Evolutionary conservation across 1,140 invertebrate species (phyloP), one percentile per base, ranked within the genome.

Genomic region (Pogonomyrmex californicus): DNA sequence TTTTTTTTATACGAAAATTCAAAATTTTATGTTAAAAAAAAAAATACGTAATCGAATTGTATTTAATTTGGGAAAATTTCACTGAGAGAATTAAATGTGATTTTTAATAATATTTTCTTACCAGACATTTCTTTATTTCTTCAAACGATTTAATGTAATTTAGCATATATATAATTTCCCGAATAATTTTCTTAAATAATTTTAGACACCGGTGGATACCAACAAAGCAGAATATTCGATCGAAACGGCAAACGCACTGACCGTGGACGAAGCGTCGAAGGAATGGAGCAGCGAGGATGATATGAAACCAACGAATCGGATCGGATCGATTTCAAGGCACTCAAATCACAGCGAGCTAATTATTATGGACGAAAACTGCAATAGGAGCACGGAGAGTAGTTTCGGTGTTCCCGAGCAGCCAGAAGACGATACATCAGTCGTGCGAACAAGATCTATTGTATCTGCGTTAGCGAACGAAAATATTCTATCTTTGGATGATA

Each of bases 251-350:
- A 60, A 47, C 3, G 36, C 41, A 1, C 65, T 56, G 12, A 51
- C 70, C 41, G 86, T 78, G 6, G 87, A 90, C 12, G 90, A 90
- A 2, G 62, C 41, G 2, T 86, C 78, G 2, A 86, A 88, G 10
- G 75, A 85, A 33, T 91, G 87, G 89, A 91, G 81, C 58, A 91
- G 79, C 58, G 89, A 91, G 9, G 89, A 90, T 10, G 85, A 88
- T 4, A 4, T n/a, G 7, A 91, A 77, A 5, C 44, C 38, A 3
- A 56, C 5, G 10, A 62, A 5, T 33, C 58, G 73, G 33, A 51
- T 38, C 9, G 66, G 77, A 30, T 30, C 41, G 12, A 56, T 60
- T 12, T 79, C 78, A 0, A 82, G 73, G 3, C 63, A 23, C 2
- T 90, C 68, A 0, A 78, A 54, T 23, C 41, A 17, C 7, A 30